Base-by-base conservation (phyloP, 2,113 vertebrate genomes). In the Addax nasomaculatus region DNA sequence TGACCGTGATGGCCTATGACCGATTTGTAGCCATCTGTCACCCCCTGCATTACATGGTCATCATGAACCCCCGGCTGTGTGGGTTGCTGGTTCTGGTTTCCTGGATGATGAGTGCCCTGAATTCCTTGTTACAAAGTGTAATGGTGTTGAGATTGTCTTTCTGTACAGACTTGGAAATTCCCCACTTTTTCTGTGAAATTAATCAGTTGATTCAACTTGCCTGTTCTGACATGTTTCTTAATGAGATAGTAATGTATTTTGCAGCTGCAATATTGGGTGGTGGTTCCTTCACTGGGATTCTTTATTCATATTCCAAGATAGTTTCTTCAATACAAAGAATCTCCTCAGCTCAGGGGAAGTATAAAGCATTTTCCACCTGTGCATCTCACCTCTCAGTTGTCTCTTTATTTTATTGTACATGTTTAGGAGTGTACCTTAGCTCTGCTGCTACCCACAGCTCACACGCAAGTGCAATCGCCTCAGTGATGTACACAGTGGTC, bases 141-240 rank as follows among this genome's bases (percentile, higher is more conserved):
- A 78, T 47, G 73, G 43, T 78, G 7, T 78, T 78, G 73, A 45
- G 73, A 45, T 27, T 78, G 43, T 78, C 73, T 27, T 78, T 78
- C 73, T 78, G 73, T 78, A 78, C 39, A 16, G 27, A 47, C 13
- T 15, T 78, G 43, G 25, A 78, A 78, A 78, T 47, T 13, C 43
- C 43, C 73, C 43, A 78, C 27, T 78, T 78, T 58, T 97, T 98
- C 60, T 97, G 98, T 49, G 96, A 97, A 43, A 62, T 86, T 45
- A 83, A 87, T 10, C 90, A 95, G 27, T 47, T 98, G 33, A 33
- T 97, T 8, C 43, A 89, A 27, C 84, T 95, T 17, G 93, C 96
- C 53, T 98, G 95, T 33, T 97, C 96, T 81, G 89, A 95, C 36
- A 86, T 62, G 0, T 91, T 96, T 21, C 58, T 89, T 19, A 95